Percentiles rank a stretch among this genome's conserved stretches.
These are phyloP conservation scores for Mercenaria mercenaria DNA, from an alignment of 1,140 invertebrate species.

Conservation along the genomic window DNA sequence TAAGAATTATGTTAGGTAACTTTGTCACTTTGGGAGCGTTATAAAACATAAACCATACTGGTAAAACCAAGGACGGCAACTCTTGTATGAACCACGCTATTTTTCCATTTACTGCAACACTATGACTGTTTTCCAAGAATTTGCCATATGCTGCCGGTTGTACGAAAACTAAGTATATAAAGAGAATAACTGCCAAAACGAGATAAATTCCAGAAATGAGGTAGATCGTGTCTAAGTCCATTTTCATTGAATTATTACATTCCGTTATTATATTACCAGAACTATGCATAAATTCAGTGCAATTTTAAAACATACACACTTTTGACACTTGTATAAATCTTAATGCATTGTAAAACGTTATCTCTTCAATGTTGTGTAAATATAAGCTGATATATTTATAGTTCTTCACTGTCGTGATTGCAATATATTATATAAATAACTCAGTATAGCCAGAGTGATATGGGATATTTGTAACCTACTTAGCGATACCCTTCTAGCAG, in stretches of 20 bases:
- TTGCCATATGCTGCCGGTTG: conserved; percentile 78
- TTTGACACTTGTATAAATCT: too few species aligned
- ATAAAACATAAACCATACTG: conserved; percentile 70
- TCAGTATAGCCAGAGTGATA: too few species aligned
- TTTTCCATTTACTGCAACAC: conserved; percentile 71
- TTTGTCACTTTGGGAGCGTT: conserved; percentile 54
- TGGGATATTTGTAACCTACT: too few species aligned
- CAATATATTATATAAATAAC: too few species aligned
- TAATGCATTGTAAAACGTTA: too few species aligned
- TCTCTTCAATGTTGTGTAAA: too few species aligned
- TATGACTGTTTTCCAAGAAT: conserved; percentile 72
- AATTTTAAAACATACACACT: too few species aligned
- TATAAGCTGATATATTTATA: too few species aligned
- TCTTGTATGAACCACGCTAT: conserved; percentile 82
- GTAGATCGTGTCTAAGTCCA: conserved; percentile 64
- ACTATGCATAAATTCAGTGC: too few species aligned
- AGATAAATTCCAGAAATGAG: conserved; percentile 71
- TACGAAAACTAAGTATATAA: conserved; percentile 61
- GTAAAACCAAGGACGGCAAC: conserved; percentile 77
- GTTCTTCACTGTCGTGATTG: too few species aligned
- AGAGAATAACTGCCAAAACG: conserved; percentile 56
- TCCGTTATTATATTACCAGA: too few species aligned
- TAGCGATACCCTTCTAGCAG: too few species aligned
- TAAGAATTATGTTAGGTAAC: conserved; percentile 80
- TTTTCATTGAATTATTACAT: background rate